Percentiles rank a stretch among this genome's conserved stretches.
These are phyloP conservation scores for Mycetomoellerius zeteki DNA, from an alignment of 1,140 invertebrate species.

Conservation along the genomic window DNA sequence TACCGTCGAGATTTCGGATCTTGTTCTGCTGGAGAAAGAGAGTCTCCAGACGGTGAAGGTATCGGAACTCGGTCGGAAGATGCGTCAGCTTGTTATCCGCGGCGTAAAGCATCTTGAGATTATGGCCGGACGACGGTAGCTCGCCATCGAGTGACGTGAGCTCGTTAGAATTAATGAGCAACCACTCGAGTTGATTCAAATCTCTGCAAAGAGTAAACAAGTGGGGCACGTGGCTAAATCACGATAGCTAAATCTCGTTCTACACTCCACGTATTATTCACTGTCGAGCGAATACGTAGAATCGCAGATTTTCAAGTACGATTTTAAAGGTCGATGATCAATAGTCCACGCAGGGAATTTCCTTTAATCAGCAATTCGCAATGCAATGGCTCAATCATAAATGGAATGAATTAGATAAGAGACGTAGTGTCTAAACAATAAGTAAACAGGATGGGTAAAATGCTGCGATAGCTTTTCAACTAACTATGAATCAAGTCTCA, in stretches of 20 bases:
- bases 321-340: slow-evolving; percentile 49
- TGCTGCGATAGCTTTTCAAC: slow-evolving; percentile 11
- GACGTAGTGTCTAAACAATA: slow-evolving; percentile 23
- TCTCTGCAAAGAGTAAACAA: slow-evolving; percentile 84
- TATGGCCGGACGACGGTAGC: slow-evolving; percentile 89
- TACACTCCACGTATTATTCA: not conserved
- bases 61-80: slow-evolving; percentile 90
- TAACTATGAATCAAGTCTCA: not conserved
- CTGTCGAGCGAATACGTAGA: not conserved
- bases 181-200: slow-evolving; percentile 91
- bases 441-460: slow-evolving; percentile 67
- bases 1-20: slow-evolving; percentile 90
- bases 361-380: slow-evolving; percentile 41
- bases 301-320: slow-evolving; percentile 1
- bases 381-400: slow-evolving; percentile 42
- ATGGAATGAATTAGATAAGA: slow-evolving; percentile 68
- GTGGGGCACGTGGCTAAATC: slow-evolving; percentile 39
- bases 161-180: slow-evolving; percentile 92
- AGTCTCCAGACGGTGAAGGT: slow-evolving; percentile 89
- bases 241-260: not conserved
- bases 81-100: slow-evolving; percentile 91
- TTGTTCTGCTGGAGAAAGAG: slow-evolving; percentile 91
- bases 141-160: slow-evolving; percentile 91
- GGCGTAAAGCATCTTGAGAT: slow-evolving; percentile 90
- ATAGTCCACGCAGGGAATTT: slow-evolving; percentile 26